These are phyloP conservation scores for Euwallacea similis DNA, from an alignment of 1,140 invertebrate species.

Conservation along the genomic window DNA sequence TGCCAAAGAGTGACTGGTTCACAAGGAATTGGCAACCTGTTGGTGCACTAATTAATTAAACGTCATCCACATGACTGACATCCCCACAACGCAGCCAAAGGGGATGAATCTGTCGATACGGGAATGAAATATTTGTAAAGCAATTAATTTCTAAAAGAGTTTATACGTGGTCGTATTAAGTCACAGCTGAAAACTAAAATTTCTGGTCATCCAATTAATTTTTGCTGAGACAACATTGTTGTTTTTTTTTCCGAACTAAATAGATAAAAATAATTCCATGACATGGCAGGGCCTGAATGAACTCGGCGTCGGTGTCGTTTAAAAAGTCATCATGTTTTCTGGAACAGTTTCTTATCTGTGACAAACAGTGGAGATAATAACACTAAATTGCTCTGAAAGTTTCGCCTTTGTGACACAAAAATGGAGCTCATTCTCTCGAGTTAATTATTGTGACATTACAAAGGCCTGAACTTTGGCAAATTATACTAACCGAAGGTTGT, in stretches of 20 bases:
- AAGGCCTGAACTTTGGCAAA: too few relatives aligned
- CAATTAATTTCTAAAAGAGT: constrained; percentile 1
- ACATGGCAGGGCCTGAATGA: constrained; percentile 23
- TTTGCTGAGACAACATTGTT: constrained; percentile 5
- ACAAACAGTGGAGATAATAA: constrained; percentile 27
- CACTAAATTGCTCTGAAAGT: constrained; percentile 27
- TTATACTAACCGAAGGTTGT: too few relatives aligned
- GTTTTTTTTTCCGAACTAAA: constrained; percentile 14
- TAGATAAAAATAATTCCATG: constrained; percentile 34
- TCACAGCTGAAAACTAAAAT: neutral
- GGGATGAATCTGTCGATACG: neutral
- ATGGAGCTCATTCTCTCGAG: neutral
- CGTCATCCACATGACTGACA: neutral
- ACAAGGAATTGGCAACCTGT: too few relatives aligned
- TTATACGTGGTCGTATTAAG: constrained; percentile 14
- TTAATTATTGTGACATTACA: too few relatives aligned
- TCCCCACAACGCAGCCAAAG: neutral
- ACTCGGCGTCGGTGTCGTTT: constrained; percentile 24
- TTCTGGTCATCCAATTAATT: constrained; percentile 26
- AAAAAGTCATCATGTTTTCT: constrained; percentile 27
- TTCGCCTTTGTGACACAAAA: constrained; percentile 15
- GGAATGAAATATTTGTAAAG: constrained; percentile 1
- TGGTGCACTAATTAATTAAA: neutral
- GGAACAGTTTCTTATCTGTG: constrained; percentile 30
- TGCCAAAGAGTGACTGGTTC: too few relatives aligned